Evolutionary conservation across 1,140 invertebrate genomes (phyloP).

Genomic region (Drosophila ananassae): DNA sequence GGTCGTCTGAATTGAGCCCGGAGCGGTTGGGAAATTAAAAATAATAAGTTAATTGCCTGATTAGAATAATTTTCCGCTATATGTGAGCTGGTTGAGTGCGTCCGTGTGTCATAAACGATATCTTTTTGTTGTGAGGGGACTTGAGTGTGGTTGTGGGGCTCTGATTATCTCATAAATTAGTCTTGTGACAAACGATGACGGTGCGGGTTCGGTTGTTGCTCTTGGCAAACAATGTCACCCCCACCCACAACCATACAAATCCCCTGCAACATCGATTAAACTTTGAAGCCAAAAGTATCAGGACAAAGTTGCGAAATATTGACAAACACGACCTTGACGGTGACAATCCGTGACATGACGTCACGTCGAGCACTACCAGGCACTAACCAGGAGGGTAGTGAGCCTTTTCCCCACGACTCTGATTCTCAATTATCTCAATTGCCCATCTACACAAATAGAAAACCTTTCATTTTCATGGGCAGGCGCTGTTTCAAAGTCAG

Average conservation of each 20-base stretch:
- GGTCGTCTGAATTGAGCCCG: conserved; percentile 34
- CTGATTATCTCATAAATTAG: conserved; percentile 80
- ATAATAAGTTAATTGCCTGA: conserved; percentile 78
- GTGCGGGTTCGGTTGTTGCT: conserved; percentile 46
- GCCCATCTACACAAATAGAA: conserved; percentile 59
- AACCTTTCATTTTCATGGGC: conserved; percentile 55
- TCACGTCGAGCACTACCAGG: conserved; percentile 22
- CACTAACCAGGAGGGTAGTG: conserved; percentile 8
- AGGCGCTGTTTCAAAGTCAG: conserved; percentile 56
- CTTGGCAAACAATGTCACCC: conserved; percentile 43
- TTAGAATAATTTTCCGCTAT: conserved; percentile 64
- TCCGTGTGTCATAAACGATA: conserved; percentile 49
- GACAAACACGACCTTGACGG: conserved; percentile 32
- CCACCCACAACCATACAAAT: not conserved
- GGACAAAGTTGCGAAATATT: conserved; percentile 43
- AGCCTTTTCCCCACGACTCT: conserved; percentile 10
- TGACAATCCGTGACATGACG: conserved; percentile 36
- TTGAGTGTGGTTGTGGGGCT: conserved; percentile 27
- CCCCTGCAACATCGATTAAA: conserved; percentile 67
- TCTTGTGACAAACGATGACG: conserved; percentile 81
- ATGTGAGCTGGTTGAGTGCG: conserved; percentile 8
- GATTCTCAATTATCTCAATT: conserved; percentile 58
- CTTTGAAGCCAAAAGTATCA: conserved; percentile 44
- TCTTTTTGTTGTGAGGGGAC: conserved; percentile 44
- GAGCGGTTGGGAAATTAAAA: conserved; percentile 48